Evolutionary conservation across 2,797 vertebrate species (phyloP).

Genomic region (Liasis olivaceus): DNA sequence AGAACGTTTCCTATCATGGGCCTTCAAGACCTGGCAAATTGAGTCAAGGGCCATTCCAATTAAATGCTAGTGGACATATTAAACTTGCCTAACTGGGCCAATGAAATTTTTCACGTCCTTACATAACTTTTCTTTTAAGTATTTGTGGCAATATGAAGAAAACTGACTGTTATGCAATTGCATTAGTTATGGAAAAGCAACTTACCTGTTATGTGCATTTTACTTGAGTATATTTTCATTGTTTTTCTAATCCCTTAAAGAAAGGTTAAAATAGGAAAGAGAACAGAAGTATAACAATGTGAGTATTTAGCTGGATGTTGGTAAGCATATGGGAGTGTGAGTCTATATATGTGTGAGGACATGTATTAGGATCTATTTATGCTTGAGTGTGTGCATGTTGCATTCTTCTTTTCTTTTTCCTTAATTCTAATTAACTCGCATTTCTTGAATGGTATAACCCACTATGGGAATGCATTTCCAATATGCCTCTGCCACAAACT

Average conservation of each 20-base stretch:
- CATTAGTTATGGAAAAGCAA: neutral
- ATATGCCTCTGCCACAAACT: neutral
- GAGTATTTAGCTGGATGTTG: neutral
- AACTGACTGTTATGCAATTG: neutral
- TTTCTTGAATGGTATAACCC: neutral
- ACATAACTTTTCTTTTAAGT: neutral
- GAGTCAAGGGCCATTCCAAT: neutral
- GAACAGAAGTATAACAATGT: neutral
- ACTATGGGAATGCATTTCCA: neutral
- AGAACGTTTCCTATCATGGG: neutral
- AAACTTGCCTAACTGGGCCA: neutral
- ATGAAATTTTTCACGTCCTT: neutral
- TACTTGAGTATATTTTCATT: neutral
- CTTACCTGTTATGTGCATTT: neutral
- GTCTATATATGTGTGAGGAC: neutral
- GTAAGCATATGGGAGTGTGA: neutral
- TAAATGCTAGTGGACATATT: neutral
- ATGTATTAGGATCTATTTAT: neutral
- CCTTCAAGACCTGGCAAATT: neutral
- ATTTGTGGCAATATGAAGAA: neutral
- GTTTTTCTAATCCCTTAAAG: neutral
- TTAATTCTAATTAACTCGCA: neutral
- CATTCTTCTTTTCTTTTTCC: neutral
- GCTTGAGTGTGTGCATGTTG: neutral
- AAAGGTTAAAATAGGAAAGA: neutral